Conservation (phyloP, 2,797 vertebrate species). For the Pseudochaenichthys georgianus region DNA sequence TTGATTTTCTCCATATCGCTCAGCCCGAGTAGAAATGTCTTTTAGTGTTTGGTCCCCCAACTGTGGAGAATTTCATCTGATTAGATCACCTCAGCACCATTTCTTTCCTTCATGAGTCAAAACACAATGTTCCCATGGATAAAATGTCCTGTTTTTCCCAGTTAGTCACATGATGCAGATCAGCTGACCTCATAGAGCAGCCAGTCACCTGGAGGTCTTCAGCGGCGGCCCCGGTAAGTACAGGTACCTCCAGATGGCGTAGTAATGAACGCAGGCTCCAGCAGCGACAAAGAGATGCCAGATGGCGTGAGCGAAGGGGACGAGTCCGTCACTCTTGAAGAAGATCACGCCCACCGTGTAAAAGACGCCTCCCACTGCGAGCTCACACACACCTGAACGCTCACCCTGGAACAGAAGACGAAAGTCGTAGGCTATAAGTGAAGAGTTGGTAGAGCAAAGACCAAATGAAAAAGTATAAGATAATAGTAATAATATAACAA, state of each 20-base stretch:
- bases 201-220: conserved; percentile 83
- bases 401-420: conserved; percentile 84
- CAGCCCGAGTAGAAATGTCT: background rate
- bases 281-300: conserved; percentile 95
- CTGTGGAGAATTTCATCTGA: background rate
- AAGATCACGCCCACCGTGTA: conserved; percentile 93
- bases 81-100: conserved; percentile 8
- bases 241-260: conserved; percentile 95
- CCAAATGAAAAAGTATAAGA: too few relatives aligned
- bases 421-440: too few relatives aligned
- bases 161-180: background rate
- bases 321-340: conserved; percentile 94
- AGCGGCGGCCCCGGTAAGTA: conserved; percentile 83
- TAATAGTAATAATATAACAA: too few relatives aligned
- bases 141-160: background rate
- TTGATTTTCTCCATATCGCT: too few relatives aligned
- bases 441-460: background rate
- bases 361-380: conserved; percentile 89
- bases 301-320: conserved; percentile 96
- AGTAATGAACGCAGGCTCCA: conserved; percentile 92
- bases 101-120: background rate
- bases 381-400: conserved; percentile 90
- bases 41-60: conserved; percentile 15
- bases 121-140: background rate
- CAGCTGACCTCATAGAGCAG: too few relatives aligned